Conservation (phyloP, 2,113 vertebrate genomes). For the Sialia sialis region DNA sequence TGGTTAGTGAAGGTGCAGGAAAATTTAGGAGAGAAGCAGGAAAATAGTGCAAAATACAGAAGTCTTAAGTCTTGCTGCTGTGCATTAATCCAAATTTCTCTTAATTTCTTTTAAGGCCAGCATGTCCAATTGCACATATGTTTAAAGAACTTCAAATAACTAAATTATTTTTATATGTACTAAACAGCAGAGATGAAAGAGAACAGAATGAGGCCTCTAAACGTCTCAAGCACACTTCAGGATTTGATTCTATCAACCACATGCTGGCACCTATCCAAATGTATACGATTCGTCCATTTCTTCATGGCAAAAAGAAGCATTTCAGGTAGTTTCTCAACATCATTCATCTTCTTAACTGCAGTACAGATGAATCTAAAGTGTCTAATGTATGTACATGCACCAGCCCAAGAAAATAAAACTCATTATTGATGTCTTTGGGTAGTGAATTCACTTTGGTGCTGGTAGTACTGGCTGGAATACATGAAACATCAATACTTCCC, state of each 20-base stretch:
- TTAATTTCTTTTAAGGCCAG: background rate
- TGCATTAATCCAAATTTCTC: background rate
- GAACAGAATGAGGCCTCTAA: background rate
- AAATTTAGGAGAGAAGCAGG: background rate
- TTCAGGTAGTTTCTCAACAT: background rate
- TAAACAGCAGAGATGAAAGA: background rate
- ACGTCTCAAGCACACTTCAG: background rate
- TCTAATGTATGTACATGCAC: background rate
- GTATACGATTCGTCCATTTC: background rate
- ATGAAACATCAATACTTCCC: background rate
- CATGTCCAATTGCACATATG: background rate
- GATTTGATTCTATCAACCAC: background rate
- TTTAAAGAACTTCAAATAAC: background rate
- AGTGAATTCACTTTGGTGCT: background rate
- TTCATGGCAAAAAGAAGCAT: background rate
- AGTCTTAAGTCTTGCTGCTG: background rate
- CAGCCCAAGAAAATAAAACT: background rate
- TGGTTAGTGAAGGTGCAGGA: background rate
- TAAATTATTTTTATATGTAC: background rate
- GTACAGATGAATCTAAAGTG: background rate
- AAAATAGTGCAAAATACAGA: background rate
- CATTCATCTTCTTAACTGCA: background rate
- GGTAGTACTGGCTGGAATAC: background rate
- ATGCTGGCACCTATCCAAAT: background rate
- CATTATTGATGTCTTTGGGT: background rate